Conservation (phyloP, 2,888 invertebrate species). For the Metacarcinus magister region DNA sequence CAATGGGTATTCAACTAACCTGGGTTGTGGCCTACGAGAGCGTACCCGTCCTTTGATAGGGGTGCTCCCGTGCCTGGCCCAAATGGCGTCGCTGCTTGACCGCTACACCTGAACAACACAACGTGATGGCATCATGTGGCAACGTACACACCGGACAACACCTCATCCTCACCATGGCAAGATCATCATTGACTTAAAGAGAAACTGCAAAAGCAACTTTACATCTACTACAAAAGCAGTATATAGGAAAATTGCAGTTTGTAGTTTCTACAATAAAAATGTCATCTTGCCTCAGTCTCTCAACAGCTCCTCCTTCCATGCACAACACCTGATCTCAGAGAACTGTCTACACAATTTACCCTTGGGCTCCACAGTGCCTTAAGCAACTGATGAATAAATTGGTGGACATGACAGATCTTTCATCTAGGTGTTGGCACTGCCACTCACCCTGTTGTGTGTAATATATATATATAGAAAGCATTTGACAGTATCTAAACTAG, state of each 20-base stretch:
- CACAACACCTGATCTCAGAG: constrained; percentile 61
- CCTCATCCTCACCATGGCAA: constrained; percentile 59
- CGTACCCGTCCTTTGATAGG: constrained; percentile 97
- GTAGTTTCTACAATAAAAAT: not conserved
- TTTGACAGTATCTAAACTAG: constrained; percentile 70
- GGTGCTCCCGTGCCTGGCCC: constrained; percentile 97
- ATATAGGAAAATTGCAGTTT: not conserved
- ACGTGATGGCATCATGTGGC: constrained; percentile 81
- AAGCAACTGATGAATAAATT: constrained; percentile 32
- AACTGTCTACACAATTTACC: constrained; percentile 51
- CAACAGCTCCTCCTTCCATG: constrained; percentile 57
- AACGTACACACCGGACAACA: constrained; percentile 78
- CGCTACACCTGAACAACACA: constrained; percentile 89
- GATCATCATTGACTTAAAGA: not conserved
- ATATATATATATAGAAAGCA: constrained; percentile 62
- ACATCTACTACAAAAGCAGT: not conserved
- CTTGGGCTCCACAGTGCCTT: constrained; percentile 51
- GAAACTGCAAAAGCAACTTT: not conserved
- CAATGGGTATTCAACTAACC: constrained; percentile 79
- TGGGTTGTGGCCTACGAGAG: constrained; percentile 87
- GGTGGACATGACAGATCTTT: constrained; percentile 49
- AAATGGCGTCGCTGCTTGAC: constrained; percentile 92
- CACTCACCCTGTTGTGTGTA: constrained; percentile 68
- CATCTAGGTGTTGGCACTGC: constrained; percentile 57
- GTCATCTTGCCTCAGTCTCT: constrained; percentile 46